Evolutionary conservation across 2,113 vertebrate species (phyloP).

Genomic region (Podarcis muralis): DNA sequence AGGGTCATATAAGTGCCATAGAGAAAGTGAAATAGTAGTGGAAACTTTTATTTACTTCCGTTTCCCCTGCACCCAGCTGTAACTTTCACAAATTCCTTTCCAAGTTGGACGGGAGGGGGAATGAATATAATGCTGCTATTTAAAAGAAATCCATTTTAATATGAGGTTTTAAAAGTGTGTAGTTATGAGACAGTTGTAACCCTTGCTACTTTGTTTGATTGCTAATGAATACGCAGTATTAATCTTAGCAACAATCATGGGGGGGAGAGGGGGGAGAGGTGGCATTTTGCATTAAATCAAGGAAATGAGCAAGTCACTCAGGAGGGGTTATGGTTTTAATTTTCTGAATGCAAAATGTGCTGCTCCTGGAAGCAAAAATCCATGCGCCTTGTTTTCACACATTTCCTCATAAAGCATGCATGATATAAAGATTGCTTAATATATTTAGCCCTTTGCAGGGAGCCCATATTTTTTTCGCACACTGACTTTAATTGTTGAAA

Average conservation of each 20-base stretch:
- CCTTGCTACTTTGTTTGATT: conserved; percentile 72
- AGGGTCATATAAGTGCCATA: background rate
- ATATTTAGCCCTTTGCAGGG: conserved; percentile 70
- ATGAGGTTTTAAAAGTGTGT: conserved; percentile 59
- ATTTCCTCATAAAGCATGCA: conserved; percentile 68
- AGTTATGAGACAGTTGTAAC: conserved; percentile 62
- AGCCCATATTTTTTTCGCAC: conserved; percentile 61
- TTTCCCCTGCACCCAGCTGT: conserved; percentile 25
- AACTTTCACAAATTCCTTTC: conserved; percentile 32
- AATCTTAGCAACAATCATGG: conserved; percentile 62
- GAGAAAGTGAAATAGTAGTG: background rate
- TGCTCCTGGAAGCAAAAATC: conserved; percentile 66
- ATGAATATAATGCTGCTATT: conserved; percentile 60
- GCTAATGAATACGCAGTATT: conserved; percentile 73
- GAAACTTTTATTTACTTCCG: conserved; percentile 32
- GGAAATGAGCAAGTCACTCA: conserved; percentile 71
- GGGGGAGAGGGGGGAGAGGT: conserved; percentile 52
- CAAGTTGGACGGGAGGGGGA: conserved; percentile 28
- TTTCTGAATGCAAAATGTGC: conserved; percentile 68
- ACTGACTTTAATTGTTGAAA: conserved; percentile 71
- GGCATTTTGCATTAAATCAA: conserved; percentile 76
- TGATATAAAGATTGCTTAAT: conserved; percentile 63
- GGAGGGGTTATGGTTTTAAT: conserved; percentile 67
- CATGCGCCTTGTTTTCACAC: conserved; percentile 66
- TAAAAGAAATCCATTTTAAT: conserved; percentile 72